These are phyloP conservation scores for Scomberomorus guttatus DNA, from an alignment of 2,797 vertebrate species.

Conservation along the genomic window DNA sequence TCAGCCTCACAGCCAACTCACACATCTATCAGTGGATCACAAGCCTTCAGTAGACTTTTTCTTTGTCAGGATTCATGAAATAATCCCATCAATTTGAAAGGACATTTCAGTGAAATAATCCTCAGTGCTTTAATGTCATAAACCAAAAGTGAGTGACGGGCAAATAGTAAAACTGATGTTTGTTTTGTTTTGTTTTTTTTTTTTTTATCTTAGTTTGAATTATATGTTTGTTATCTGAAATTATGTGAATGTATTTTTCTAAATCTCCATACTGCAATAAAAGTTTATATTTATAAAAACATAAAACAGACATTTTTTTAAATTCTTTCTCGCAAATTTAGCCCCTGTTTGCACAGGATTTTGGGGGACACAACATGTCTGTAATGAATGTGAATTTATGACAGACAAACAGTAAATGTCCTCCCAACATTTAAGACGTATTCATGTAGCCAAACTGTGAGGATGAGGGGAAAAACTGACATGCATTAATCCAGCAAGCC, in stretches of 20 bases:
- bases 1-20: slow-evolving; percentile 63
- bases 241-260: slow-evolving; percentile 99
- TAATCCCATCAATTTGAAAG: slow-evolving; percentile 59
- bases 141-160: slow-evolving; percentile 91
- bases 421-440: slow-evolving; percentile 65
- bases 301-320: slow-evolving; percentile 48
- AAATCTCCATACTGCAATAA: slow-evolving; percentile 98
- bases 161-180: slow-evolving; percentile 73
- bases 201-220: slow-evolving; percentile 92
- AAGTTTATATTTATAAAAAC: slow-evolving; percentile 99
- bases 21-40: slow-evolving; percentile 46
- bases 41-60: slow-evolving; percentile 34
- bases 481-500: slow-evolving; percentile 79
- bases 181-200: slow-evolving; percentile 51
- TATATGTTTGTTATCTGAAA: slow-evolving; percentile 98
- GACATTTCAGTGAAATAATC: slow-evolving; percentile 80
- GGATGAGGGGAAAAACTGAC: slow-evolving; percentile 50
- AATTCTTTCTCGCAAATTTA: slow-evolving; percentile 44
- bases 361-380: slow-evolving; percentile 35
- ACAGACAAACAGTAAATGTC: slow-evolving; percentile 63
- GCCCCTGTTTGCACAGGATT: slow-evolving; percentile 25
- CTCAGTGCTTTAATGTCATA: slow-evolving; percentile 90
- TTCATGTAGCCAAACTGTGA: slow-evolving; percentile 66
- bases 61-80: slow-evolving; percentile 41
- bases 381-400: slow-evolving; percentile 55